Evolutionary conservation across 2,113 vertebrate genomes (phyloP).

Genomic region (Sturnira hondurensis): DNA sequence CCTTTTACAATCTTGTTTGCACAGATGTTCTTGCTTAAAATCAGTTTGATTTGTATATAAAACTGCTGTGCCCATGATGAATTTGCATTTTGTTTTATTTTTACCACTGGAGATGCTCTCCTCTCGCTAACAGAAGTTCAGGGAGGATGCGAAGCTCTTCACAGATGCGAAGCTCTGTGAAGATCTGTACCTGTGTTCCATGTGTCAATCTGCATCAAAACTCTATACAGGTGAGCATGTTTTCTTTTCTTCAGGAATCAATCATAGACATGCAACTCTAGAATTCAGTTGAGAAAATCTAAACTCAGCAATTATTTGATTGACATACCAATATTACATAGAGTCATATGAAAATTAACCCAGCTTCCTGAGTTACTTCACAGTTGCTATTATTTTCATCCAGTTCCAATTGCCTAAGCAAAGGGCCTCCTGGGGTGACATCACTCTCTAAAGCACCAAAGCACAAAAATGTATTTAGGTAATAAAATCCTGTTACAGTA

Average conservation of each 20-base stretch:
- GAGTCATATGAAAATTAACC: conserved; percentile 34
- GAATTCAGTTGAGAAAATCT: conserved; percentile 53
- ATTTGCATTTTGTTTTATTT: conserved; percentile 55
- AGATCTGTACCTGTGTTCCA: neutral
- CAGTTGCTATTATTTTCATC: conserved; percentile 26
- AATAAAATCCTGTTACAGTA: neutral
- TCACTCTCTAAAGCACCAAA: neutral
- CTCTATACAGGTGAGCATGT: conserved; percentile 37
- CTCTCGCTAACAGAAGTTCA: neutral
- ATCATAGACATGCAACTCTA: neutral
- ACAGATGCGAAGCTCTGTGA: conserved; percentile 11
- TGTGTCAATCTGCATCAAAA: conserved; percentile 23
- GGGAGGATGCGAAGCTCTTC: neutral
- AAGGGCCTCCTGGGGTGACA: neutral
- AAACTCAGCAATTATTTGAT: conserved; percentile 51
- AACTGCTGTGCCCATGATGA: conserved; percentile 30
- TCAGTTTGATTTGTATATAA: conserved; percentile 60
- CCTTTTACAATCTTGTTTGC: conserved; percentile 55
- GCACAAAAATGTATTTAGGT: neutral
- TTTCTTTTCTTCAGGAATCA: conserved; percentile 49
- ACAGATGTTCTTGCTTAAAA: conserved; percentile 67
- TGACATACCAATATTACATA: conserved; percentile 27
- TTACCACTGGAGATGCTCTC: conserved; percentile 20
- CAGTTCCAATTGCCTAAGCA: neutral
- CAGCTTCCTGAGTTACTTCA: neutral